phyloP scores from a whole-genome alignment of 2,888 invertebrate genomes.

The Thereva nobilitata region DNA sequence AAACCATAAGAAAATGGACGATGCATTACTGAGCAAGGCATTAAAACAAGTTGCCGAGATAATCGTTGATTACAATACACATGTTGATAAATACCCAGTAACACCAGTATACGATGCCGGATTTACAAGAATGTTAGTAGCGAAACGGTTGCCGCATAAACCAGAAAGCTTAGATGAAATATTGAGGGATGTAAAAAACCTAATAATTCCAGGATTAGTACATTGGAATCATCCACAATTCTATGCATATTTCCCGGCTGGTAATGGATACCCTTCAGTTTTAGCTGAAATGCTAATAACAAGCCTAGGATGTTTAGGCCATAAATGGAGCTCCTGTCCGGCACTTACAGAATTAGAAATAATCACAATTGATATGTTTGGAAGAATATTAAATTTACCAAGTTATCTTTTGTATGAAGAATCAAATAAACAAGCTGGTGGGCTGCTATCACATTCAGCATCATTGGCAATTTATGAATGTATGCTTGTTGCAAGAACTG shows the following conservation, averaged over 20 bases:
- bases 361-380: conserved; percentile 85
- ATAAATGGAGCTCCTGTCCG: conserved; percentile 82
- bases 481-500: conserved; percentile 35
- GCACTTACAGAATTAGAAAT: conserved; percentile 86
- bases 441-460: conserved; percentile 65
- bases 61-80: conserved; percentile 58
- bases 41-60: not conserved
- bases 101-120: conserved; percentile 80
- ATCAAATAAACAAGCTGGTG: conserved; percentile 73
- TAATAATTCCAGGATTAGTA: conserved; percentile 83
- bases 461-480: conserved; percentile 26
- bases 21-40: not conserved
- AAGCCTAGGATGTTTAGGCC: conserved; percentile 78
- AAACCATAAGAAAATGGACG: not conserved
- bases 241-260: conserved; percentile 83
- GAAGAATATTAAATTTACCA: conserved; percentile 76
- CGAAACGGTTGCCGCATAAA: conserved; percentile 73
- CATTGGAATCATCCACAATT: conserved; percentile 89
- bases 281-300: conserved; percentile 76
- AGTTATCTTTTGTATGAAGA: conserved; percentile 71
- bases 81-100: conserved; percentile 8
- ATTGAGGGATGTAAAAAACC: conserved; percentile 78
- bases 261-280: conserved; percentile 75
- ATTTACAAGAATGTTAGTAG: conserved; percentile 75
- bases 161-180: conserved; percentile 81